Conservation (phyloP, 2,113 vertebrate species). For the Thalassarche chlororhynchos region DNA sequence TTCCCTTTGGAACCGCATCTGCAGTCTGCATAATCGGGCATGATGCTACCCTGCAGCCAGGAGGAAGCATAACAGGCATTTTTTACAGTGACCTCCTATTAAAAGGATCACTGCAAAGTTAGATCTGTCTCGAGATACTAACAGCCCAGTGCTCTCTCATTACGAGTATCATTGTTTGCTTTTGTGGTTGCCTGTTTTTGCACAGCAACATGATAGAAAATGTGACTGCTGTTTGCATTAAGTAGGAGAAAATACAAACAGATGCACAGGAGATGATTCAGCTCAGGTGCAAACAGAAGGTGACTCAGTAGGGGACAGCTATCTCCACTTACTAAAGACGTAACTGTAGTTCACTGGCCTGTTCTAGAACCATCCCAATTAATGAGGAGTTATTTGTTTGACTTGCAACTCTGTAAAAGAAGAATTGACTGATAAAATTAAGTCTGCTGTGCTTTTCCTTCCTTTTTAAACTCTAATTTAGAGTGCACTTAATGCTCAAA, state of each 20-base stretch:
- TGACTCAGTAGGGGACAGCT: background rate
- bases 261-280: slow-evolving; percentile 11
- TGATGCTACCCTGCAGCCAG: background rate
- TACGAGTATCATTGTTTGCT: background rate
- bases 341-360: background rate
- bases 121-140: background rate
- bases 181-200: background rate
- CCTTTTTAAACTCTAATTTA: background rate
- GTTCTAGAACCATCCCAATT: background rate
- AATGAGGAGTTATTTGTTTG: background rate
- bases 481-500: background rate
- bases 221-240: background rate
- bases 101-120: background rate
- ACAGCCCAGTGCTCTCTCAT: background rate
- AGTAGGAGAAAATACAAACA: background rate
- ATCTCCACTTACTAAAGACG: background rate
- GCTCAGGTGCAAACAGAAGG: slow-evolving; percentile 42
- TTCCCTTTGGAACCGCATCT: background rate
- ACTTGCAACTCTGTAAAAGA: background rate
- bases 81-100: background rate
- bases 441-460: background rate
- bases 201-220: background rate
- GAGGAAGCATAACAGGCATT: background rate
- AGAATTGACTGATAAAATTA: background rate
- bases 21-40: background rate